Conservation (phyloP, 2,888 invertebrate species). For the Marronus borbonicus region DNA sequence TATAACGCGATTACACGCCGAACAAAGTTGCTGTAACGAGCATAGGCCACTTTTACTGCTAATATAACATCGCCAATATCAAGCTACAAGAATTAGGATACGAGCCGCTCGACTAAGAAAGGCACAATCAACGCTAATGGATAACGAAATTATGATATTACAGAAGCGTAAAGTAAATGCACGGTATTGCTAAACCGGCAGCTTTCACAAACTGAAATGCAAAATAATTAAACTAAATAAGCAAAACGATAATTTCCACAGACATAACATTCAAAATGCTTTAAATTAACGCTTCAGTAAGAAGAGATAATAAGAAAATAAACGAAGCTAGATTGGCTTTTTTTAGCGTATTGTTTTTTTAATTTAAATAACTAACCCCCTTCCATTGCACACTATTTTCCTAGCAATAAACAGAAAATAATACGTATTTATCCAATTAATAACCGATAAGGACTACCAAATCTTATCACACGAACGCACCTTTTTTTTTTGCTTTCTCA, state of each 20-base stretch:
- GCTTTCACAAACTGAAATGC: slow-evolving; percentile 10
- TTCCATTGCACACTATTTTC: slow-evolving; percentile 30
- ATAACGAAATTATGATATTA: slow-evolving; percentile 10
- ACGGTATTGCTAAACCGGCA: background rate
- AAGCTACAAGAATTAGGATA: too few species aligned
- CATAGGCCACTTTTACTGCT: background rate
- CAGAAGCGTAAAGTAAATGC: slow-evolving; percentile 1
- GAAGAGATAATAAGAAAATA: background rate
- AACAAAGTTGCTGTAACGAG: background rate
- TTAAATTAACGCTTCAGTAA: background rate
- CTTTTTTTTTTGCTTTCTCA: background rate
- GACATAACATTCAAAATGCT: background rate
- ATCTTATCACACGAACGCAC: background rate
- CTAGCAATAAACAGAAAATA: background rate
- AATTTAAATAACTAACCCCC: slow-evolving; percentile 43
- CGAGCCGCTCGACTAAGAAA: background rate
- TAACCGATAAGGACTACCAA: too few species aligned
- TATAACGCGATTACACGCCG: slow-evolving; percentile 12
- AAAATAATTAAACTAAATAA: background rate
- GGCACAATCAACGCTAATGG: background rate
- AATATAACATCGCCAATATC: background rate
- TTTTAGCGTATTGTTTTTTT: background rate
- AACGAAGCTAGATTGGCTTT: background rate
- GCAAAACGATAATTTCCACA: background rate
- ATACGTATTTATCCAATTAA: background rate